phyloP scores from a whole-genome alignment of 1,140 invertebrate species.

The Amyelois transitella region DNA sequence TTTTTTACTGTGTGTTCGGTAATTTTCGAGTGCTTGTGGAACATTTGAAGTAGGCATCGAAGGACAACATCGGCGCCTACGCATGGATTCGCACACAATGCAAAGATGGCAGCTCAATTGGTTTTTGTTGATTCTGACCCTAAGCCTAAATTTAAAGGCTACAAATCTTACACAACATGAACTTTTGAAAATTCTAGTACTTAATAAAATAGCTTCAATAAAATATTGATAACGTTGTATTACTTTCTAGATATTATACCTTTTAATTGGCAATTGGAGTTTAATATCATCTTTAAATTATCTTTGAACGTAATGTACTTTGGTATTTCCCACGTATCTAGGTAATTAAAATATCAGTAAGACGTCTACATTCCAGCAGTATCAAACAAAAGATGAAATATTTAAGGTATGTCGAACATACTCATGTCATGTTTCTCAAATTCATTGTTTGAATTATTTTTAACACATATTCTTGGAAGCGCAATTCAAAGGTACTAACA shows the following conservation, averaged over 20 bases:
- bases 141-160: not conserved
- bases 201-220: too few species aligned
- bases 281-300: not conserved
- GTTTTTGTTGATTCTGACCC: not conserved
- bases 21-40: constrained; percentile 48
- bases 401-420: not conserved
- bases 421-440: not conserved
- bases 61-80: constrained; percentile 38
- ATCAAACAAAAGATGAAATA: not conserved
- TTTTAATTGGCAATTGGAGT: not conserved
- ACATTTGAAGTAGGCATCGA: constrained; percentile 41
- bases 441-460: not conserved
- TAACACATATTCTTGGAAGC: not conserved
- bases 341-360: not conserved
- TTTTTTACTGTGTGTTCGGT: constrained; percentile 44
- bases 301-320: too few species aligned
- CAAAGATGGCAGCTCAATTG: not conserved
- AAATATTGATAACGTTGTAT: too few species aligned
- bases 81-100: constrained; percentile 6
- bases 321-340: too few species aligned
- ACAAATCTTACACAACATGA: not conserved
- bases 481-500: not conserved
- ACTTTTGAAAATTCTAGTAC: not conserved
- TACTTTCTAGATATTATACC: too few species aligned
- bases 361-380: not conserved